These are phyloP conservation scores for Marcusenius ussheri DNA, from an alignment of 2,113 vertebrate species.

Conservation along the genomic window DNA sequence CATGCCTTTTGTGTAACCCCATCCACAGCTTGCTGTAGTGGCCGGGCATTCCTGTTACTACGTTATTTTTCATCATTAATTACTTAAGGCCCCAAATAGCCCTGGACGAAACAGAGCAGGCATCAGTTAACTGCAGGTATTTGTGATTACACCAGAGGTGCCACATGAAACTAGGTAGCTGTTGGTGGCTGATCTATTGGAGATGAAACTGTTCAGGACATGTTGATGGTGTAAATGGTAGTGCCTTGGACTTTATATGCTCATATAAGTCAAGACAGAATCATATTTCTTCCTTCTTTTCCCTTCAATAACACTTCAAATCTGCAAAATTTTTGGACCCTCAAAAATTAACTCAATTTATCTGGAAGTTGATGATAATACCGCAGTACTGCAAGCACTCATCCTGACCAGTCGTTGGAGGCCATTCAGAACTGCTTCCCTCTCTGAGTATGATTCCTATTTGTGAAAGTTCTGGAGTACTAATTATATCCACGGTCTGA, in stretches of 20 bases:
- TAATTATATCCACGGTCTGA: background rate
- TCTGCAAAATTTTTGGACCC: background rate
- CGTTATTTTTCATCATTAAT: background rate
- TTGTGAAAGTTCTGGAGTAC: background rate
- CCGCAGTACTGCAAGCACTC: background rate
- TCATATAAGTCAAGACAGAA: background rate
- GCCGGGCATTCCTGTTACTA: background rate
- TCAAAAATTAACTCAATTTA: background rate
- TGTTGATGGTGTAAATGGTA: background rate
- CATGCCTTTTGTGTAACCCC: background rate
- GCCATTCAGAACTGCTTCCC: background rate
- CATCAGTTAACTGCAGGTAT: background rate
- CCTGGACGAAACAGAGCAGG: background rate
- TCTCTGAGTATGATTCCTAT: background rate
- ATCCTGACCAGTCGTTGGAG: background rate
- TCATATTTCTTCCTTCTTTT: background rate
- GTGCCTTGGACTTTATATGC: background rate
- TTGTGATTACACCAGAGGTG: background rate
- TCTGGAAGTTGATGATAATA: background rate
- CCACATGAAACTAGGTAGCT: background rate
- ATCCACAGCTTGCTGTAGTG: background rate
- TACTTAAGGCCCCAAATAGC: background rate
- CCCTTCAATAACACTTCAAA: background rate
- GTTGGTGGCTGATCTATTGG: background rate
- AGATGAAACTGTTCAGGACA: background rate